Base-by-base conservation (phyloP, 2,888 invertebrate genomes). In the Trichogramma evanescens region DNA sequence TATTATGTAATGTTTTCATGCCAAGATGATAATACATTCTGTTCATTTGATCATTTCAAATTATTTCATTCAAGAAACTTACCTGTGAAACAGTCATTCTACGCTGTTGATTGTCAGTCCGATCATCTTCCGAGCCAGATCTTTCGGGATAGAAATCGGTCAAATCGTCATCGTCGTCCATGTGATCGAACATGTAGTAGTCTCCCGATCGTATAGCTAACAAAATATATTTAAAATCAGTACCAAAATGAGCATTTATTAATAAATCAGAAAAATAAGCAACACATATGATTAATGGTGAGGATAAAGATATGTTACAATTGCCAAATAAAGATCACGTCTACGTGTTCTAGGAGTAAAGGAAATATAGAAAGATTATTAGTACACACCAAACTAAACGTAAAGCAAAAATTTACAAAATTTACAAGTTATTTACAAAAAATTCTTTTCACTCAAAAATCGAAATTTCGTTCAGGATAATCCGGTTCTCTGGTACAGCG, bases 101-200 rank as follows among this genome's bases (percentile, higher is more conserved):
- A n/a, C 76, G 70, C 50, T 66, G 62, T 41, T 57, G 69, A 56
- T 44, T 49, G 26, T 82, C 83, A 26, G 26, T 26, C 26, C 26
- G 26, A 63, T 82, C 83, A 50, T 78, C 79, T 40, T 85, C 84
- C 39, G 84, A 82, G 42, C 83, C 83, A 50, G 84, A 84, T 41
- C 82, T 81, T 6, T 86, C 82, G 0, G 82, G 83, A 44, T 84
- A 81, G 26, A 88, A 69, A 66, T 87, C 88, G 68, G 76, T 81
- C 39, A 87, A 70, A 66, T 87, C 88, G 67, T 86, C 73, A 49
- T 90, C 89, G 61, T 90, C 89, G 68, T 91, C 90, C 73, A 91
- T 85, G 68, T 96, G 95, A 73, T 97, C 96, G 81, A 99, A 99
- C 95, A 99, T 95, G 81, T 96, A 98, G 81, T 99, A 98, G 80